phyloP scores from a whole-genome alignment of 2,888 invertebrate species.

The Metalampra italica region DNA sequence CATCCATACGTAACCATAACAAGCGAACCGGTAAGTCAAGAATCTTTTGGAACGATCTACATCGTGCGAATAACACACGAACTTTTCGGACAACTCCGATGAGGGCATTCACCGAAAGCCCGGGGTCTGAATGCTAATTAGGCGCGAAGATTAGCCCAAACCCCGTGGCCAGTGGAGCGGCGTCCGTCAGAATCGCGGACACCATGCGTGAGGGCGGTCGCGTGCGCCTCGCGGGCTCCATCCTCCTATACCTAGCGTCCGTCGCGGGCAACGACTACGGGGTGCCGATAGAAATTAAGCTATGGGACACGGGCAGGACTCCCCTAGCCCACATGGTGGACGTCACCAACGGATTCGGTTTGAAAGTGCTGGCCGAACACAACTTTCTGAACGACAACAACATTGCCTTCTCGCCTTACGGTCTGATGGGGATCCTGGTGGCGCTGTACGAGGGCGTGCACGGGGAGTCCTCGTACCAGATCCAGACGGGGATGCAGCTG shows the following conservation, averaged over 20 bases:
- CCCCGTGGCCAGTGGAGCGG: conserved; percentile 50
- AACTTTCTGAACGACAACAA: conserved; percentile 87
- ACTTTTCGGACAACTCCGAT: conserved; percentile 13
- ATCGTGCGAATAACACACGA: not conserved
- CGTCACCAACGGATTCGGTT: conserved; percentile 85
- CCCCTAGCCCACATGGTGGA: conserved; percentile 89
- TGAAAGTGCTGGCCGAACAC: conserved; percentile 84
- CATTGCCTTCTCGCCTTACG: conserved; percentile 91
- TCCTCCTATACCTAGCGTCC: conserved; percentile 29
- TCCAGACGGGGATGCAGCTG: conserved; percentile 82
- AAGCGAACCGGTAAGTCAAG: not conserved
- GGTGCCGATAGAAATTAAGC: conserved; percentile 64
- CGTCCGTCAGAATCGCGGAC: conserved; percentile 52
- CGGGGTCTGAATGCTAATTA: conserved; percentile 60
- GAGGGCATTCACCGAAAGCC: conserved; percentile 72
- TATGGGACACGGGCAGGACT: conserved; percentile 65
- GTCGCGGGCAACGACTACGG: conserved; percentile 43
- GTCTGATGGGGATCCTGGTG: conserved; percentile 87
- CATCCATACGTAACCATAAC: too few relatives aligned
- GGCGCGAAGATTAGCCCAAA: conserved; percentile 53
- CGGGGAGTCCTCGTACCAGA: conserved; percentile 85
- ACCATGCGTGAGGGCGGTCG: conserved; percentile 60
- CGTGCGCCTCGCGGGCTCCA: conserved; percentile 26
- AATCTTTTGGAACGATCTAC: not conserved
- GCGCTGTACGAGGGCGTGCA: conserved; percentile 88